A percentile compares a stretch with the other conserved stretches of the same genome.
Conservation (phyloP, 2,797 vertebrate species). For the Enteromius radiatus region DNA sequence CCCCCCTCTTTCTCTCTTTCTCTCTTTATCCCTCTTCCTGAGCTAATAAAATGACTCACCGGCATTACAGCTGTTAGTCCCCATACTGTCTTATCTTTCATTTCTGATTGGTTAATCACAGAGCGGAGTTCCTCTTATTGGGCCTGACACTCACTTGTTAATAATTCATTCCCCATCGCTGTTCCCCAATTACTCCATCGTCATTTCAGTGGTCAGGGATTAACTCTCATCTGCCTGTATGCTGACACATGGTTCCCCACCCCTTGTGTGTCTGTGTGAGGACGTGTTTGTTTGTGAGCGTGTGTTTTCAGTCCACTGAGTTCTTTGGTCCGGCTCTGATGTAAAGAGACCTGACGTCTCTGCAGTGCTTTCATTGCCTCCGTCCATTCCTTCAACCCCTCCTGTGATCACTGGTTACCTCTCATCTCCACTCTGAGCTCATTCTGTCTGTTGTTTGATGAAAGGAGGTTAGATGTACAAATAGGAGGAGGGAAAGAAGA, state of each 20-base stretch:
- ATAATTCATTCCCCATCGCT: slow-evolving; percentile 47
- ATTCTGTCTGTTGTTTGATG: slow-evolving; percentile 18
- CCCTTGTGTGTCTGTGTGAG: slow-evolving; percentile 36
- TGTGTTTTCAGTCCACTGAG: slow-evolving; percentile 36
- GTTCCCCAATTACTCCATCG: slow-evolving; percentile 38
- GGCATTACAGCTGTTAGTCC: slow-evolving; percentile 21
- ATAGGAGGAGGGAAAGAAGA: neutral
- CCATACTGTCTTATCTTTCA: slow-evolving; percentile 29
- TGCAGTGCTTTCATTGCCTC: slow-evolving; percentile 41
- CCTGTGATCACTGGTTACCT: slow-evolving; percentile 31
- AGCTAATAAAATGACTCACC: slow-evolving; percentile 20
- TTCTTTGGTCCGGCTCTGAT: slow-evolving; percentile 17
- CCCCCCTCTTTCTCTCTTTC: neutral
- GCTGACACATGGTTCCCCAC: slow-evolving; percentile 29
- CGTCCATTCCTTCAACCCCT: slow-evolving; percentile 15
- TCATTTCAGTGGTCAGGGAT: slow-evolving; percentile 39
- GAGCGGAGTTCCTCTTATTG: slow-evolving; percentile 30
- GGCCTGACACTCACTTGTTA: slow-evolving; percentile 46
- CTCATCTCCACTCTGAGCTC: slow-evolving; percentile 26
- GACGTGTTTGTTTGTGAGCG: slow-evolving; percentile 1
- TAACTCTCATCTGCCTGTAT: slow-evolving; percentile 18
- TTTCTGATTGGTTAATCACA: slow-evolving; percentile 44
- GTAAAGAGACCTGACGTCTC: slow-evolving; percentile 19
- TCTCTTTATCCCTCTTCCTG: neutral
- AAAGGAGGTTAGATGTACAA: slow-evolving; percentile 27